Percentiles rank a stretch among this genome's conserved stretches.
Conservation (phyloP, 2,113 vertebrate species). For the Trochalopteron elliotii region DNA sequence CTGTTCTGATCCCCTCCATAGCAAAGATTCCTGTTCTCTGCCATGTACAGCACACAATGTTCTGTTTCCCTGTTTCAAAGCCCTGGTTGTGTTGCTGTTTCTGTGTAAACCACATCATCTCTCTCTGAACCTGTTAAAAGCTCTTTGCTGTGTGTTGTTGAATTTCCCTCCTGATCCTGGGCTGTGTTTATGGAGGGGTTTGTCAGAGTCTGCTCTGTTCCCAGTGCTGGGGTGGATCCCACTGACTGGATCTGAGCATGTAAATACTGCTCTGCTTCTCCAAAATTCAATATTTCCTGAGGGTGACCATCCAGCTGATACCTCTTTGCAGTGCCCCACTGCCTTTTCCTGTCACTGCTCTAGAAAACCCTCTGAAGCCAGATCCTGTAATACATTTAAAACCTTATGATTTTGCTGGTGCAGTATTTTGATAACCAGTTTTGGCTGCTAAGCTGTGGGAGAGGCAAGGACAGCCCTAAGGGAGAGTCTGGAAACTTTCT, state of each 20-base stretch:
- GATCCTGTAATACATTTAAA: neutral
- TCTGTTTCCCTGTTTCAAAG: neutral
- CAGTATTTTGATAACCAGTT: neutral
- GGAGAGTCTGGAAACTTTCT: neutral
- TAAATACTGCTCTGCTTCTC: neutral
- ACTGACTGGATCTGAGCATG: neutral
- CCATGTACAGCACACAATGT: fast-evolving
- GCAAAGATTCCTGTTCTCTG: neutral
- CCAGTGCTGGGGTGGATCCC: neutral
- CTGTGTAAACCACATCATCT: neutral
- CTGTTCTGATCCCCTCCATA: fast-evolving
- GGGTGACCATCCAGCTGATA: neutral
- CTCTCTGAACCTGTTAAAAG: neutral
- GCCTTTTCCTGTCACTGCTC: neutral
- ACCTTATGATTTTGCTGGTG: fast-evolving
- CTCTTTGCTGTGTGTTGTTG: neutral
- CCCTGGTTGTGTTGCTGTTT: neutral
- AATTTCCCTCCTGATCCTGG: neutral
- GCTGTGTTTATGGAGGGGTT: neutral
- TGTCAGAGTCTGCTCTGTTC: neutral
- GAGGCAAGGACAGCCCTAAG: neutral
- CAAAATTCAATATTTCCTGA: neutral
- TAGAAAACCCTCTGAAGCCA: neutral
- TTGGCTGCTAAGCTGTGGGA: neutral
- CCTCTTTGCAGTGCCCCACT: neutral